A percentile compares a stretch with the other conserved stretches of the same genome.
phyloP scores from a whole-genome alignment of 1,140 invertebrate species.

The Wasmannia auropunctata region DNA sequence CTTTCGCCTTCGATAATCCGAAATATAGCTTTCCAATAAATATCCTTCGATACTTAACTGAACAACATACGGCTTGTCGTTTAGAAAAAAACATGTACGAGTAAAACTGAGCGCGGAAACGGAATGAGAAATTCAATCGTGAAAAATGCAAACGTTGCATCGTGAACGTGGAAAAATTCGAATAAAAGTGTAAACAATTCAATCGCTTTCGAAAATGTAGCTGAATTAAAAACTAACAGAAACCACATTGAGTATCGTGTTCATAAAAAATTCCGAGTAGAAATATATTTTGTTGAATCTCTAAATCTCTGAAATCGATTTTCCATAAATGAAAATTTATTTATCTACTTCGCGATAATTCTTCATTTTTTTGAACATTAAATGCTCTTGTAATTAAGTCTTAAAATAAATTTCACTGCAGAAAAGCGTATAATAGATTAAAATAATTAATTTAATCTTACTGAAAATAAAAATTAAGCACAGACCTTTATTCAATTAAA shows the following conservation, averaged over 20 bases:
- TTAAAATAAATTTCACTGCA: not conserved
- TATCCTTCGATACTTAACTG: conserved; percentile 30
- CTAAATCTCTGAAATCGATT: not conserved
- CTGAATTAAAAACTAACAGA: conserved; percentile 33
- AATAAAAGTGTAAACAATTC: conserved; percentile 37
- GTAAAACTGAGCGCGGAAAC: not conserved
- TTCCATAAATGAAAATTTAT: not conserved
- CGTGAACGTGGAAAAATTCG: conserved; percentile 1
- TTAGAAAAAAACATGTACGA: not conserved
- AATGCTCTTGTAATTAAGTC: not conserved
- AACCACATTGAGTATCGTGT: not conserved
- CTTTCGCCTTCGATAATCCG: not conserved
- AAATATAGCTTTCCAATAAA: conserved; percentile 38
- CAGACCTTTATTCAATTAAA: not conserved
- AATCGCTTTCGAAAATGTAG: conserved; percentile 28
- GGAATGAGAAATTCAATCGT: conserved; percentile 33
- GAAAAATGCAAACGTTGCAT: conserved; percentile 16
- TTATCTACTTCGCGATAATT: not conserved
- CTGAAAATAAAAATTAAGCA: not conserved
- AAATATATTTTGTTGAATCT: conserved; percentile 8
- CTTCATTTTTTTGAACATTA: not conserved
- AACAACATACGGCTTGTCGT: not conserved
- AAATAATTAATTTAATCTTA: not conserved
- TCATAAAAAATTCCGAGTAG: not conserved
- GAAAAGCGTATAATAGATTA: not conserved